A percentile compares a stretch with the other conserved stretches of the same genome.
phyloP scores from a whole-genome alignment of 1,140 invertebrate genomes.

The Subanguina moxae region DNA sequence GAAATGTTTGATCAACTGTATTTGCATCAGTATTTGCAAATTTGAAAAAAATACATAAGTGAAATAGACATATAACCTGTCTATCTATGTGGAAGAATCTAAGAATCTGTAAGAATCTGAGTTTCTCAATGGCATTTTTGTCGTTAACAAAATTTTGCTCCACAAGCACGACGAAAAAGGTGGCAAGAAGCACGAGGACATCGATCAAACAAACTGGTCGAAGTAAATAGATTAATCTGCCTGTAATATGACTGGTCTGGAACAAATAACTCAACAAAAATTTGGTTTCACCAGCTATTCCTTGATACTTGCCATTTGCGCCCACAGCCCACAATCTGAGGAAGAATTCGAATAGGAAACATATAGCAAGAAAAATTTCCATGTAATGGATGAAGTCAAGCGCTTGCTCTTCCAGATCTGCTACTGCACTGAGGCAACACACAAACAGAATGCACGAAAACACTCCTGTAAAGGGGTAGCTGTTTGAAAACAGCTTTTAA shows the following conservation, averaged over 20 bases:
- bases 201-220: neutral
- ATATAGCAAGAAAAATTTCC: neutral
- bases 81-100: neutral
- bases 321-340: neutral
- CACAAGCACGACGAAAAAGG: neutral
- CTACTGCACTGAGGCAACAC: neutral
- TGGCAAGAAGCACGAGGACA: neutral
- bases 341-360: neutral
- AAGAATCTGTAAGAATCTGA: neutral
- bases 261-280: neutral
- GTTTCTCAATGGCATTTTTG: neutral
- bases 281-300: neutral
- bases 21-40: too few relatives aligned
- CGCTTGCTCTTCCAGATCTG: neutral
- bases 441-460: slow-evolving; percentile 3
- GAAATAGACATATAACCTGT: neutral
- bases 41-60: neutral
- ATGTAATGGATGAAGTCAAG: neutral
- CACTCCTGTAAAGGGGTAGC: neutral
- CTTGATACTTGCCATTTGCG: neutral
- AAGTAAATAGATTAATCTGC: neutral
- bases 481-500: too few relatives aligned
- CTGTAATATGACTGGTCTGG: neutral
- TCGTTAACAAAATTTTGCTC: neutral
- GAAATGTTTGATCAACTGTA: too few relatives aligned